Evolutionary conservation across 2,888 invertebrate genomes (phyloP).

Genomic region (Eudasyphora cyanicolor): DNA sequence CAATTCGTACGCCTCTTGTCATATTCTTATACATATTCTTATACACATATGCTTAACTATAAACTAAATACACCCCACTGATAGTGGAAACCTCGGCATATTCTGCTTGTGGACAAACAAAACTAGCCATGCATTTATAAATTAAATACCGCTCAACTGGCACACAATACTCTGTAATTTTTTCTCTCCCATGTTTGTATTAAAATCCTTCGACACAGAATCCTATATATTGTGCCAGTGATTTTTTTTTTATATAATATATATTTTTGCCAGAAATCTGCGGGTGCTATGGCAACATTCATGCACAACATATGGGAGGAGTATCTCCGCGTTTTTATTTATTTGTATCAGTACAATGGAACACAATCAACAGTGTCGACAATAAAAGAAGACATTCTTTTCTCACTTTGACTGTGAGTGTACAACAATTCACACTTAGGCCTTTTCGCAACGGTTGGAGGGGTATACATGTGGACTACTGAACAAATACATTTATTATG

Average conservation of each 20-base stretch:
- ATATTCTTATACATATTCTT: too few relatives aligned
- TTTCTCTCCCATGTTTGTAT: not conserved
- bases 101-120: too few relatives aligned
- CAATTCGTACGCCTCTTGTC: too few relatives aligned
- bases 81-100: too few relatives aligned
- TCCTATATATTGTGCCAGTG: not conserved
- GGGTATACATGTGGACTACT: not conserved
- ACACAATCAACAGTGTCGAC: constrained; percentile 5
- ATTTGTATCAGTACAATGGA: not conserved
- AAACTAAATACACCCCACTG: too few relatives aligned
- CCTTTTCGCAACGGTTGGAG: not conserved
- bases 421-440: constrained; percentile 7
- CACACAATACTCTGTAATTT: not conserved
- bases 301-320: not conserved
- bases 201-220: not conserved
- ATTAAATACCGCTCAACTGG: too few relatives aligned
- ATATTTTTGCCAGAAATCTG: too few relatives aligned
- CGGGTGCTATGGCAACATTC: not conserved
- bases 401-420: not conserved
- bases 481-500: not conserved
- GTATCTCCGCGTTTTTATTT: not conserved
- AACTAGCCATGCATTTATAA: too few relatives aligned
- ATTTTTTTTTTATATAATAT: too few relatives aligned
- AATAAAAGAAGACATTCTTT: constrained; percentile 11
- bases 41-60: too few relatives aligned